Evolutionary conservation across 1,140 invertebrate genomes (phyloP).

Genomic region (Augochlora pura): DNA sequence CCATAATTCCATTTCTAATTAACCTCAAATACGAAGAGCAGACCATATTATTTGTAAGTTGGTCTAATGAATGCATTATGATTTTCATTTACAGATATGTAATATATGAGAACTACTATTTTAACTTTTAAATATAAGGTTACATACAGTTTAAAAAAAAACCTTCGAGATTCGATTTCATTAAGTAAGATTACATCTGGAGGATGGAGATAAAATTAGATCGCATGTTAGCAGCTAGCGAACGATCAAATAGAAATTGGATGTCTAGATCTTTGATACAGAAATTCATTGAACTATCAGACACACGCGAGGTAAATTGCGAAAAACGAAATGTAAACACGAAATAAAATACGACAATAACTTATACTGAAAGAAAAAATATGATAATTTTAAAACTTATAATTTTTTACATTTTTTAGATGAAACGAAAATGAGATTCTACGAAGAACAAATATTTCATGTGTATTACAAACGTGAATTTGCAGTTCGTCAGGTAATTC

Average conservation of each 20-base stretch:
- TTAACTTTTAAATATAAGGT: too few species aligned
- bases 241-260: conserved; percentile 19
- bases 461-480: neutral
- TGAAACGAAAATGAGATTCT: too few species aligned
- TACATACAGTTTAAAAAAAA: neutral
- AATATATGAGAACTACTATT: too few species aligned
- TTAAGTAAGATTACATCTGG: conserved; percentile 17
- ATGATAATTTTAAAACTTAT: neutral
- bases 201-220: conserved; percentile 31
- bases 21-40: too few species aligned
- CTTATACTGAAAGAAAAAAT: neutral
- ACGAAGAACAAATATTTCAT: neutral
- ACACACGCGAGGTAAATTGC: neutral
- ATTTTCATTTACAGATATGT: too few species aligned
- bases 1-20: too few species aligned
- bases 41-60: too few species aligned
- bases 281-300: neutral
- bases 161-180: neutral
- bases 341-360: neutral
- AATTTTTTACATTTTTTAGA: too few species aligned
- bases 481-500: neutral
- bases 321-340: neutral
- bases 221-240: conserved; percentile 7
- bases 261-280: conserved; percentile 5
- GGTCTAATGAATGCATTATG: too few species aligned